phyloP scores from a whole-genome alignment of 92 coral and sea anemone genomes.

The Meandrina meandrites region DNA sequence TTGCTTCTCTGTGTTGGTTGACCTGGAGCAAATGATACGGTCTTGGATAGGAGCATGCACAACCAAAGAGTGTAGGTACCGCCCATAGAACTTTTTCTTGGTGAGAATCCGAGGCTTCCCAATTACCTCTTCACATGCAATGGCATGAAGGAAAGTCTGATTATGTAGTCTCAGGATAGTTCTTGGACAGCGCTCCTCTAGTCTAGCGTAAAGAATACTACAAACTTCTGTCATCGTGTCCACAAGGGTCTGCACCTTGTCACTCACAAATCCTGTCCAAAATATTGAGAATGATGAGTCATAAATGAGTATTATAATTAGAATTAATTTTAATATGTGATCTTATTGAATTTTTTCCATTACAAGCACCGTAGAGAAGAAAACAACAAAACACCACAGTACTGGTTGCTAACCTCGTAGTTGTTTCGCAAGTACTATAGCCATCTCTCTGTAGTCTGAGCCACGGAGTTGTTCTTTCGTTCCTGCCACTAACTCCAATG shows the following conservation, averaged over 20 bases:
- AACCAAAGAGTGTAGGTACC: slow-evolving; percentile 38
- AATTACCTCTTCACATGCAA: slow-evolving; percentile 30
- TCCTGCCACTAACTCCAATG: slow-evolving; percentile 8
- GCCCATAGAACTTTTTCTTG: slow-evolving; percentile 31
- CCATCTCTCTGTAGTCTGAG: slow-evolving; percentile 20
- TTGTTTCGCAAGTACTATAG: slow-evolving; percentile 29
- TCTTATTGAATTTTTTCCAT: too few relatives aligned
- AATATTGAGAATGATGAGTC: neutral
- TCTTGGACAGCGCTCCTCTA: slow-evolving; percentile 36
- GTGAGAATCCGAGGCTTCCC: slow-evolving; percentile 31
- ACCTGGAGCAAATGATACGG: slow-evolving; percentile 19
- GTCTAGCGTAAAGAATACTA: neutral
- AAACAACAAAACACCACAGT: neutral
- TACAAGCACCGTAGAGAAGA: too few relatives aligned
- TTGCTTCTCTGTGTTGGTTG: slow-evolving; percentile 38
- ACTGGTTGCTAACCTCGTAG: neutral
- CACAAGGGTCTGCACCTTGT: slow-evolving; percentile 33
- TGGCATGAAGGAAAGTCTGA: slow-evolving; percentile 25
- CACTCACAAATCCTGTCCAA: slow-evolving; percentile 12
- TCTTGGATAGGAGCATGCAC: slow-evolving; percentile 35
- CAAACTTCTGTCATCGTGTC: slow-evolving; percentile 26
- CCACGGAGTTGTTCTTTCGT: slow-evolving; percentile 7
- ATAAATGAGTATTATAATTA: too few relatives aligned
- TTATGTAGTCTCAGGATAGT: slow-evolving; percentile 32
- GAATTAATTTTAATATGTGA: too few relatives aligned